Evolutionary conservation across 2,797 vertebrate species (phyloP).

Genomic region (Danio choprae): DNA sequence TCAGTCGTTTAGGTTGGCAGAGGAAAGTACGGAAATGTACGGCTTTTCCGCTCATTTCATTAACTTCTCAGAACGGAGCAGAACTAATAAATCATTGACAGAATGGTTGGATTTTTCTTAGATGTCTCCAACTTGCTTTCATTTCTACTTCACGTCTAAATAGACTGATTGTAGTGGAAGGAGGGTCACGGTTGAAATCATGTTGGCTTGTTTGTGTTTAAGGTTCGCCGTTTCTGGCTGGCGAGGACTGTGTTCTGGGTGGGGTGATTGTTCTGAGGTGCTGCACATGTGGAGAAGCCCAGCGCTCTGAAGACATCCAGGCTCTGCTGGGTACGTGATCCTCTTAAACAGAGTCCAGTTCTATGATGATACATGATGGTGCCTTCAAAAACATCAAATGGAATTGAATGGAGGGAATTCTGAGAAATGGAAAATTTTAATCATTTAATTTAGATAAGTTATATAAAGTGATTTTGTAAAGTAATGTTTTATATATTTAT

Average conservation of each 20-base stretch:
- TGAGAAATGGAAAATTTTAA: background rate
- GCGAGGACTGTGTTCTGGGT: conserved; percentile 94
- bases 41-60: conserved; percentile 46
- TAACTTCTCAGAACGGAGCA: conserved; percentile 48
- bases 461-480: background rate
- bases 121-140: conserved; percentile 27
- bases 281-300: conserved; percentile 87
- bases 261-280: conserved; percentile 96
- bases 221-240: conserved; percentile 96
- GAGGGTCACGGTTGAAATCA: conserved; percentile 33
- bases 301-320: conserved; percentile 86
- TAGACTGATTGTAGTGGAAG: conserved; percentile 34
- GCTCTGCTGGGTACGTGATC: conserved; percentile 87
- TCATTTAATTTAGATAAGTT: too few relatives aligned
- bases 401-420: background rate
- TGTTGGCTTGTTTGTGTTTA: conserved; percentile 54
- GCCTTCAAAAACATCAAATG: background rate
- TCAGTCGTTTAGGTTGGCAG: conserved; percentile 69
- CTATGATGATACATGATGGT: background rate
- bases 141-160: conserved; percentile 21
- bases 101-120: conserved; percentile 13
- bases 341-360: background rate
- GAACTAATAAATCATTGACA: conserved; percentile 49
- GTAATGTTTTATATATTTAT: too few relatives aligned
- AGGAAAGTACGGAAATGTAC: conserved; percentile 54